These are phyloP conservation scores for Carettochelys insculpta DNA, from an alignment of 2,113 vertebrate genomes.

Conservation along the genomic window DNA sequence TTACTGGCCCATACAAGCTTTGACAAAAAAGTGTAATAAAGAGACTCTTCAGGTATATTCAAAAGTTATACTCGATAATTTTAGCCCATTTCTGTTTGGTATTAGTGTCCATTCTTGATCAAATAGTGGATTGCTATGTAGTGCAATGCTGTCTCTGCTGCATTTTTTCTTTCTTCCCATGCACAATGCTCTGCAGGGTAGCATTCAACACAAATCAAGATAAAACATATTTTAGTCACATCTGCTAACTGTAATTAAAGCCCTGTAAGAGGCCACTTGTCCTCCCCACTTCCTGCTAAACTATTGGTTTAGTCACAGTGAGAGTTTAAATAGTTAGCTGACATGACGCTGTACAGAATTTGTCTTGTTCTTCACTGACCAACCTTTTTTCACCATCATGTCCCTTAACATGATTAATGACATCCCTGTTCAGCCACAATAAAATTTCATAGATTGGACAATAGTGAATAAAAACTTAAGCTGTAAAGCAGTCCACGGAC, in stretches of 20 bases:
- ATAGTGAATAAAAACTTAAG: neutral
- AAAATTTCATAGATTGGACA: neutral
- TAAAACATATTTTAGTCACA: neutral
- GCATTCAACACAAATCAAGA: neutral
- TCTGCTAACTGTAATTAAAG: neutral
- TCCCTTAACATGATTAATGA: constrained; percentile 15
- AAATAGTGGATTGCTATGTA: no score
- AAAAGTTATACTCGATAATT: neutral
- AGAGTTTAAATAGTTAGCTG: neutral
- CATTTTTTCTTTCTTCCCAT: neutral
- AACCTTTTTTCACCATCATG: neutral
- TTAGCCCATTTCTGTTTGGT: neutral
- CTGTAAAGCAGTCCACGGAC: neutral
- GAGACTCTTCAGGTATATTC: neutral
- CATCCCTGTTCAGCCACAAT: neutral
- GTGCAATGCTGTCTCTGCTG: neutral
- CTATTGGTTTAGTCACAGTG: neutral
- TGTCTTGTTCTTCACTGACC: neutral
- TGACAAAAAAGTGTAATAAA: neutral
- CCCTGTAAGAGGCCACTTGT: neutral
- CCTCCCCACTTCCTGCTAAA: neutral
- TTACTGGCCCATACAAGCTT: neutral
- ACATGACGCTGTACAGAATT: neutral
- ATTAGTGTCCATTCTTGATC: neutral
- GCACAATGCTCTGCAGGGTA: neutral